Conservation (phyloP, 2,113 vertebrate species). For the Phalacrocorax aristotelis region DNA sequence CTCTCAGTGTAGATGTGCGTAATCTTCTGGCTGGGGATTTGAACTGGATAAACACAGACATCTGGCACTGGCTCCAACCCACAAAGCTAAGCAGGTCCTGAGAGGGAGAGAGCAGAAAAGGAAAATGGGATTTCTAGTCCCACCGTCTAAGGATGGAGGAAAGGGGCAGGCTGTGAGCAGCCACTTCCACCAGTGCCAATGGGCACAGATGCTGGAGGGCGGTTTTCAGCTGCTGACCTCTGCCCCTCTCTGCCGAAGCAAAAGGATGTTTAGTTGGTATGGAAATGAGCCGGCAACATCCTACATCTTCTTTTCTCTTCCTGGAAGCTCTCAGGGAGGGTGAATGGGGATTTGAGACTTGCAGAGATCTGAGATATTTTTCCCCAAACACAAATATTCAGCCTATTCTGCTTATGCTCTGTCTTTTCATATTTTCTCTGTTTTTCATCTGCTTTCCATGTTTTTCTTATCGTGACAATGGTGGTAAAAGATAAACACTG, state of each 20-base stretch:
- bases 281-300: constrained; percentile 12
- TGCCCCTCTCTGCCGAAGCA: neutral
- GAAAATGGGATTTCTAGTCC: neutral
- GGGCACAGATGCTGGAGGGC: neutral
- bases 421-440: neutral
- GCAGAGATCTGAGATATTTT: neutral
- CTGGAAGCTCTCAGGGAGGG: neutral
- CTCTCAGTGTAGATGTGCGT: accelerated
- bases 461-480: neutral
- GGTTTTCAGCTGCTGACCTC: neutral
- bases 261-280: neutral
- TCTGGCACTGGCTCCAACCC: neutral
- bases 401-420: neutral
- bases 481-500: neutral
- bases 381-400: neutral
- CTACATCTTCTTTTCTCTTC: neutral
- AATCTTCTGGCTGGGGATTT: neutral
- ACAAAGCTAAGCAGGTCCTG: neutral
- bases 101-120: neutral
- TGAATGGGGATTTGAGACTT: neutral
- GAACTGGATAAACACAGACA: neutral
- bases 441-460: neutral
- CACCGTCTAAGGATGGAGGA: neutral
- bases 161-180: neutral
- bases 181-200: neutral